phyloP scores from a whole-genome alignment of 2,888 invertebrate genomes.

The Eilema sororculum region DNA sequence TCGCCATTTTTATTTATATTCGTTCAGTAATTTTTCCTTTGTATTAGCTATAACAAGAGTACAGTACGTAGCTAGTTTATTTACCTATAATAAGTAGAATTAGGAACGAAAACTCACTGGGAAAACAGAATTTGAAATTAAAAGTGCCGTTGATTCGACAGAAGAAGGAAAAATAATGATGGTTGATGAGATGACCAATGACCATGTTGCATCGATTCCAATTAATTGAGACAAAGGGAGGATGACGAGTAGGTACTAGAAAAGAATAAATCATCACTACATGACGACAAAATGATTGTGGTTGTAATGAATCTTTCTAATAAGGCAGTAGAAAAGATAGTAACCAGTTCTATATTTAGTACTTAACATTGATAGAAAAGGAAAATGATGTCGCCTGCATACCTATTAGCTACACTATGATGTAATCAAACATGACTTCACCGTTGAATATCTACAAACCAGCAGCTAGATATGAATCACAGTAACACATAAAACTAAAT shows the following conservation, averaged over 20 bases:
- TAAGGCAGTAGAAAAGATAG: too few relatives aligned
- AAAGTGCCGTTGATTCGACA: too few relatives aligned
- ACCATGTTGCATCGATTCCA: too few relatives aligned
- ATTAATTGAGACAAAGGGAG: too few relatives aligned
- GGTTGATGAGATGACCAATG: too few relatives aligned
- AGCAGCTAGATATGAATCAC: slow-evolving; percentile 34
- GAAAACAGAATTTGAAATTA: too few relatives aligned
- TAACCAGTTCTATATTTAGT: too few relatives aligned
- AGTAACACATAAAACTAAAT: slow-evolving; percentile 17
- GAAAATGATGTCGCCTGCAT: slow-evolving; percentile 56
- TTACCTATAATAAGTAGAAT: not conserved
- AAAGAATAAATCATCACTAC: not conserved
- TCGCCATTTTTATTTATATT: not conserved
- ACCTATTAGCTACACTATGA: slow-evolving; percentile 53
- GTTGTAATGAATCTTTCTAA: not conserved
- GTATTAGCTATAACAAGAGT: not conserved
- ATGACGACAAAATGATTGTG: not conserved
- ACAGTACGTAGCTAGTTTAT: not conserved
- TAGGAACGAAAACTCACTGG: too few relatives aligned
- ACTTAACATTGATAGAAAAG: slow-evolving; percentile 40
- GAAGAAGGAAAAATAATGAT: too few relatives aligned
- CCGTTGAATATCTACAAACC: slow-evolving; percentile 30
- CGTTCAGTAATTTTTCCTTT: not conserved
- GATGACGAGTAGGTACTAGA: not conserved
- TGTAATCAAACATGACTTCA: slow-evolving; percentile 51